Evolutionary conservation across 1,140 invertebrate genomes (phyloP), one percentile per base, ranked within the genome.

Genomic region (Cydia strobilella): DNA sequence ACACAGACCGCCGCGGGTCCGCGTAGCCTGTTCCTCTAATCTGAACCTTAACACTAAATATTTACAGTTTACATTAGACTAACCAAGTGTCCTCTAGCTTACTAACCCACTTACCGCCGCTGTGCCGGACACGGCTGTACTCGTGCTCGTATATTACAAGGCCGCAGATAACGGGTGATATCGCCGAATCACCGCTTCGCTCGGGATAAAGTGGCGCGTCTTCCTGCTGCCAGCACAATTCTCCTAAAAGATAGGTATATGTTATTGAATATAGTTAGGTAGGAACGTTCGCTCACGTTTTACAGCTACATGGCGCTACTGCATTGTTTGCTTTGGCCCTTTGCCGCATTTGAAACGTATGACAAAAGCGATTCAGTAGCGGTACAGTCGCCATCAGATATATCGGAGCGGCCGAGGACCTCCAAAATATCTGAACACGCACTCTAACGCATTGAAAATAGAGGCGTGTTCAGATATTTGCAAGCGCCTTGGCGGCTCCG

Each of bases 81-180:
- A 59, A 3, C 54, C 7, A 3, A 10, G 15, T 13, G 51, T 23
- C 7, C 54, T 7, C 18, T 59, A 59, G 54, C 54, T 59, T 23
- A 59, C 54, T 59, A 59, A 59, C 18, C 54, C 54, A 59, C 54
- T 59, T 59, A n/a, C 48, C n/a, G 48, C n/a, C 45, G 45, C 15
- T 54, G 51, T 9, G 51, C n/a, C 20, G 54, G 54, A 59, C 54
- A 59, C 54, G 48, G 48, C 48, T 39, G 45, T 15, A 15, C 51
- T 54, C 20, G 20, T 18, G n/a, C 54, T 45, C 54, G 54, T n/a
- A n/a, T n/a, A n/a, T n/a, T n/a, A 59, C 54, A 23, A 59, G 20
- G 18, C 54, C 54, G 54, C 20, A 59, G 54, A 59, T 59, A 59
- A 12, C 54, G 20, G 7, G 20, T 12, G 48, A 51, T 59, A 23